Conservation (phyloP, 2,113 vertebrate species). For the Dermatemys mawii region DNA sequence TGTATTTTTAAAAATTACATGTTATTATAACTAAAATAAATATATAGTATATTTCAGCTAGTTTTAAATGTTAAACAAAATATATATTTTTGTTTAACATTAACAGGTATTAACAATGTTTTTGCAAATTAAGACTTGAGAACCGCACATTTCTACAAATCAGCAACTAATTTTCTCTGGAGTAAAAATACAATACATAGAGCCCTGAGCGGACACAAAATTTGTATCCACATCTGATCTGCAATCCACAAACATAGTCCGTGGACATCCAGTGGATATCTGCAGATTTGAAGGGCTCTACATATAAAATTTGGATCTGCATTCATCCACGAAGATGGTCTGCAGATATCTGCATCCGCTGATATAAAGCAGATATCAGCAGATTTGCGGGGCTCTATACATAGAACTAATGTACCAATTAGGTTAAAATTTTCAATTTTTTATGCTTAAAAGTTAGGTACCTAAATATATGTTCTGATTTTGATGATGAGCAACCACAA, state of each 20-base stretch:
- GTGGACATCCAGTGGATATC: too few species aligned
- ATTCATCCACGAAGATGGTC: too few species aligned
- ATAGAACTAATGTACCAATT: background rate
- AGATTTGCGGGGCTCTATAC: too few species aligned
- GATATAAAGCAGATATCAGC: too few species aligned
- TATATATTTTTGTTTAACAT: background rate
- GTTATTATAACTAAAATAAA: background rate
- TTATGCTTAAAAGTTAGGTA: background rate
- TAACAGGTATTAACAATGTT: background rate
- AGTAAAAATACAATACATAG: background rate
- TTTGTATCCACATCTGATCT: too few species aligned
- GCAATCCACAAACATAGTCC: too few species aligned
- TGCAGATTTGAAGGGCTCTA: too few species aligned
- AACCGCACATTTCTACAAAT: background rate
- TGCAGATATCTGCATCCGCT: too few species aligned
- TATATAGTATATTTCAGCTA: background rate
- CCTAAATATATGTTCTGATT: background rate
- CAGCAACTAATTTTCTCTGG: background rate
- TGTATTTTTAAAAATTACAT: conserved; percentile 39
- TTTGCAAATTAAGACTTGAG: background rate
- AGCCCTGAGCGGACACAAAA: too few species aligned
- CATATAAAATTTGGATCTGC: too few species aligned
- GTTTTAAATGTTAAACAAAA: background rate
- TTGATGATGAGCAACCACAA: background rate
- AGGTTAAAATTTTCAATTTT: background rate